phyloP scores from a whole-genome alignment of 2,113 vertebrate species.

The Scomber japonicus region DNA sequence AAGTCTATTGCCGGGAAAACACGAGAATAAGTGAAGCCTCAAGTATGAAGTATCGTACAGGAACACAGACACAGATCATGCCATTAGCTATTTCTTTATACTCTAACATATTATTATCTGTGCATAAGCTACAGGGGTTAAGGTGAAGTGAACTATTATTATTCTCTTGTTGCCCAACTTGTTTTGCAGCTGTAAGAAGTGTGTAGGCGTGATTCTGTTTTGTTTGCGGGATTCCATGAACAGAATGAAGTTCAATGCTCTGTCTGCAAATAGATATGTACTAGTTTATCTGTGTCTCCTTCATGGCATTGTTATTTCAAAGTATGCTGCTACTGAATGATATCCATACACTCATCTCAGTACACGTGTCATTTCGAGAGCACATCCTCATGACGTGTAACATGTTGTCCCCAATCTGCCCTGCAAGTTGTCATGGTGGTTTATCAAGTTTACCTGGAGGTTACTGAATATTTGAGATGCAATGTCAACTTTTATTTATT shows the following conservation, averaged over 20 bases:
- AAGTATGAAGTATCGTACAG: neutral
- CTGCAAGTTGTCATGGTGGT: neutral
- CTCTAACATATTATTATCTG: neutral
- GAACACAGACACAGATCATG: neutral
- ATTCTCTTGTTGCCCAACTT: constrained; percentile 35
- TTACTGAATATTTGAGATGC: constrained; percentile 13
- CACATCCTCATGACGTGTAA: too few relatives aligned
- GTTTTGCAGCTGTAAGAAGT: constrained; percentile 41
- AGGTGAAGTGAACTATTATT: constrained; percentile 23
- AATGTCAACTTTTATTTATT: neutral
- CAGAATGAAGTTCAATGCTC: neutral
- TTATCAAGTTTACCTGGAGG: neutral
- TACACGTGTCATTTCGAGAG: neutral
- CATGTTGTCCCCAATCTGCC: neutral
- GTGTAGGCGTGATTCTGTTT: constrained; percentile 36
- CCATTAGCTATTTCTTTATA: neutral
- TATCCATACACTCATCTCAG: neutral
- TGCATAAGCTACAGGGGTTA: constrained; percentile 20
- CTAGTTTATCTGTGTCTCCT: neutral
- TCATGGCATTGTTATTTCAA: neutral
- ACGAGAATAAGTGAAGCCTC: neutral
- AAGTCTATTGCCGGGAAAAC: neutral
- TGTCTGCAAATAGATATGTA: neutral
- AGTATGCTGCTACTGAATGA: neutral
- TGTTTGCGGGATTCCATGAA: constrained; percentile 3